Evolutionary conservation across 2,888 invertebrate species (phyloP), one percentile per base, ranked within the genome.

Genomic region (Anodontia alba): DNA sequence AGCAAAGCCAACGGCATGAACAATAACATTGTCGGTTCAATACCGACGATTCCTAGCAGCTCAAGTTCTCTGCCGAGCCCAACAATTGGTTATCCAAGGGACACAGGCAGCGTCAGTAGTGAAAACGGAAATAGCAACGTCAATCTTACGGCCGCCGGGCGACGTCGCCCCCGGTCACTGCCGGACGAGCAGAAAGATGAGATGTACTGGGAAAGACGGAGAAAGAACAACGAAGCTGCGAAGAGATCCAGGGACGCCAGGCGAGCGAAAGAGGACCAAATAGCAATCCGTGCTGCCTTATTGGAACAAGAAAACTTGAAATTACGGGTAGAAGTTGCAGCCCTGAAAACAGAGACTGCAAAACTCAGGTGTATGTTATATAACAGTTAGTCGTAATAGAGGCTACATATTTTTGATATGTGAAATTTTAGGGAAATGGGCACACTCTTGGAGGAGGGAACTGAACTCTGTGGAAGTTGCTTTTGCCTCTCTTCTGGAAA

Each of bases 201-300:
- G 2, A 96, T 97, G 0, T 99, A 99, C 93, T 97, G 97, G 95
- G 98, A 97, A 90, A 96, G 98, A 76, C 95, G 99, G 15, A 96
- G 97, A 86, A 97, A 98, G 93, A 99, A 99, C 94, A 99, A 99
- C 94, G 97, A 97, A 84, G 99, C 99, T 0, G 99, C 99, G 0
- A 99, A 99, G 94, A 96, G 98, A 88, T 98, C 98, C 0, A 96
- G 99, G 2, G 99, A 99, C 91, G 96, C 98, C 0, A 95, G 99
- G 79, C 96, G 98, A 89, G 96, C 97, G 62, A 97, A 98, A 90
- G 99, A 99, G 94, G 98, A 98, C 88, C 98, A 98, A 90, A 96
- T 98, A 72, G 98, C 98, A 0, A 97, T 98, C 54, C 95, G 98
- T 78, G 98, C 98, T 0, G 97, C 97, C 0, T 97, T 96, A 90